Evolutionary conservation across 2,113 vertebrate genomes (phyloP).

Genomic region (Sinocyclocheilus rhinocerous): DNA sequence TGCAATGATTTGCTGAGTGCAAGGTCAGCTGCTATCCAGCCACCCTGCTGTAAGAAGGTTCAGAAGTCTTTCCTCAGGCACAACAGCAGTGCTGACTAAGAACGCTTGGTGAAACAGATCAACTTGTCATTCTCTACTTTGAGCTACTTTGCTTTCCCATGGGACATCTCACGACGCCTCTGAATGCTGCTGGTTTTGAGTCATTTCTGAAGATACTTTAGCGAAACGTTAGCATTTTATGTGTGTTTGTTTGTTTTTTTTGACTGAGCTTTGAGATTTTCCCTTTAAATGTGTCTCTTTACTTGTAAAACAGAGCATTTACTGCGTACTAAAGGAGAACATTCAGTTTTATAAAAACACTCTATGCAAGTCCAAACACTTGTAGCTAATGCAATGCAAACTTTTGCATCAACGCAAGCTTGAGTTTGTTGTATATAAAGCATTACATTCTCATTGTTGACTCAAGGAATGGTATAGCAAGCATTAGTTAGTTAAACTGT

Average conservation of each 20-base stretch:
- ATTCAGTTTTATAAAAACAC: background rate
- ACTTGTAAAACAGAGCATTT: background rate
- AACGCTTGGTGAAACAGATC: constrained; percentile 3
- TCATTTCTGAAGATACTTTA: background rate
- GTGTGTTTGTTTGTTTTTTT: background rate
- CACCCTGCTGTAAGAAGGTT: background rate
- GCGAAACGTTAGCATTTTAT: background rate
- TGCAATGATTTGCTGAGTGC: constrained; percentile 14
- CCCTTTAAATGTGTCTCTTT: background rate
- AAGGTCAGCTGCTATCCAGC: constrained; percentile 23
- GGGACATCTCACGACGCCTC: background rate
- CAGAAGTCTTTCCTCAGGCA: constrained; percentile 3
- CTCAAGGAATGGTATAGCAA: background rate
- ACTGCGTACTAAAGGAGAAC: background rate
- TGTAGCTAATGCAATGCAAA: background rate
- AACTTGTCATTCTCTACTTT: constrained; percentile 9
- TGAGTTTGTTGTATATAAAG: background rate
- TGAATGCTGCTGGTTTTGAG: constrained; percentile 3
- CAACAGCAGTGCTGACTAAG: constrained; percentile 29
- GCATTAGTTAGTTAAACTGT: background rate
- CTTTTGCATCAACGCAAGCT: background rate
- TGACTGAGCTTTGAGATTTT: background rate
- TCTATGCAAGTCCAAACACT: background rate
- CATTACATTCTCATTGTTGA: background rate
- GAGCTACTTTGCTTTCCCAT: background rate